Base-by-base conservation (phyloP, 1,140 invertebrate species). In the Stenopsyche tienmushanensis region DNA sequence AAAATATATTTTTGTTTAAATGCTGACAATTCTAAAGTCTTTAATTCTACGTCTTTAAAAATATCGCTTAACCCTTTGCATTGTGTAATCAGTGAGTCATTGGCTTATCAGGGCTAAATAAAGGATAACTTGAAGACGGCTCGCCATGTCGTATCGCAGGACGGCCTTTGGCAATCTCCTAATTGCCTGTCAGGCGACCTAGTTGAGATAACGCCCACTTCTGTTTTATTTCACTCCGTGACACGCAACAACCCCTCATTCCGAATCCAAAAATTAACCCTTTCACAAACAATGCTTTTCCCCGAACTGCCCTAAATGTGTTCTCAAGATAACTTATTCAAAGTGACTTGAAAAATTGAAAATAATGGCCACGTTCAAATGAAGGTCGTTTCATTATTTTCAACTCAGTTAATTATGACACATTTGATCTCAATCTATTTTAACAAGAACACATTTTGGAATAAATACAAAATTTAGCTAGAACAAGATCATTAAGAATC, bases 221-320 rank as follows among this genome's bases (percentile, higher is more conserved):
- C 29, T 50, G 47, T 21, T 50, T 50, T 50, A 50, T 50, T 50
- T 50, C 47, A 50, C 17, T 9, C n/a, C 47, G 18, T 50, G 47
- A 50, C 47, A 50, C 15, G 47, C 47, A 50, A 50, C 47, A 50
- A n/a, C 13, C 47, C 3, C 47, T 20, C 47, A 17, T 18, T 21
- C 21, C n/a, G 13, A 15, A 50, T 18, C 17, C n/a, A 50, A 10
- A 21, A 50, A 18, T 50, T 50, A 50, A 20, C 47, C 10, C 21
- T 21, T 21, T 3, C 3, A 13, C 13, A 21, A 50, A 20, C 47
- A 20, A 23, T 3, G 17, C 21, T 20, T 13, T 18, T 50, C 18
- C 13, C n/a, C 47, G 21, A 50, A 50, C 10, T 21, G 21, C 21
- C 10, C 17, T 18, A 10, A 20, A n/a, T 50, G 21, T 50, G 47